Conservation (phyloP, 2,888 invertebrate genomes). For the Dasysyrphus albostriatus region DNA sequence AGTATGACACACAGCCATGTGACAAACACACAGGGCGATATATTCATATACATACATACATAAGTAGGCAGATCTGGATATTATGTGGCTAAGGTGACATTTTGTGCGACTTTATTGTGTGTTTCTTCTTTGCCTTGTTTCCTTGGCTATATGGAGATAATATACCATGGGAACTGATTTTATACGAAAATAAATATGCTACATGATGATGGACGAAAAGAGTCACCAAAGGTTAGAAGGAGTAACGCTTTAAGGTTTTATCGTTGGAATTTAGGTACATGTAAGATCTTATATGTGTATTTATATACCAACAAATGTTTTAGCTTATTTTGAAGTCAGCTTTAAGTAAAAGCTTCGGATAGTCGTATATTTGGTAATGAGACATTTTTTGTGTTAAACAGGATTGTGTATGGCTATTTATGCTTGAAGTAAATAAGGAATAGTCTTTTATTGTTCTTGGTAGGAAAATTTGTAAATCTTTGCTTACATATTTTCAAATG, state of each 20-base stretch:
- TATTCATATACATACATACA: neutral
- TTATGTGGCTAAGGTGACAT: slow-evolving; percentile 32
- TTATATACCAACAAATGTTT: too few relatives aligned
- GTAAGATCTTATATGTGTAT: too few relatives aligned
- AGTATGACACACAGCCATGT: slow-evolving; percentile 20
- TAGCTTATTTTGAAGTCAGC: too few relatives aligned
- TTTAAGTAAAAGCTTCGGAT: too few relatives aligned
- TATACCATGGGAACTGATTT: slow-evolving; percentile 66
- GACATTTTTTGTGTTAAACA: too few relatives aligned
- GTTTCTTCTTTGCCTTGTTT: slow-evolving; percentile 19
- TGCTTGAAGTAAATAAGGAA: too few relatives aligned
- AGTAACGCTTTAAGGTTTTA: slow-evolving; percentile 32
- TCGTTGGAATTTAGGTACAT: neutral
- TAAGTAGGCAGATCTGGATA: neutral
- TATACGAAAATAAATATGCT: slow-evolving; percentile 32
- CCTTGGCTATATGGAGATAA: neutral
- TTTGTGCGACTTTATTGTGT: slow-evolving; percentile 26
- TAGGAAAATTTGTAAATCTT: too few relatives aligned
- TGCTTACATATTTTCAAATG: too few relatives aligned
- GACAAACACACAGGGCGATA: neutral
- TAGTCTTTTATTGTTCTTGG: too few relatives aligned
- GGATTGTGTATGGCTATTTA: too few relatives aligned
- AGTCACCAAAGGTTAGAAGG: slow-evolving; percentile 61
- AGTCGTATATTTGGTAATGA: too few relatives aligned
- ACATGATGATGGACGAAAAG: slow-evolving; percentile 30